Percentiles rank a stretch among this genome's conserved stretches.
Evolutionary conservation across 2,113 vertebrate species (phyloP).

Genomic region (Stigmatopora nigra): DNA sequence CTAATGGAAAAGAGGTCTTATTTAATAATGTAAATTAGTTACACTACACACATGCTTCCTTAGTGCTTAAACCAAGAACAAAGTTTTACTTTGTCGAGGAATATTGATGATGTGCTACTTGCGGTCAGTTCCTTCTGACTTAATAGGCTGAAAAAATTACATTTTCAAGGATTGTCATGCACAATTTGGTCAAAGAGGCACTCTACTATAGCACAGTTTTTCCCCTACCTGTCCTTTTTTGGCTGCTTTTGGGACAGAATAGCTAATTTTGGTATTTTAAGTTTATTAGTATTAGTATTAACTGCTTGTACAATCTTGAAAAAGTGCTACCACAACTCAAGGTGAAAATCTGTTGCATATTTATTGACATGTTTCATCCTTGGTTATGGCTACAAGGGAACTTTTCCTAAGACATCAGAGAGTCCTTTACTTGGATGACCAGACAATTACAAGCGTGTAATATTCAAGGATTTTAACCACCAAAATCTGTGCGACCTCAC

Average conservation of each 20-base stretch:
- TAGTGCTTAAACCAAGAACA: background rate
- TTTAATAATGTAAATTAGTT: no score
- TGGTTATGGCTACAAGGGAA: background rate
- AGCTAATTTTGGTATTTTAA: no score
- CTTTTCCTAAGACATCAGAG: background rate
- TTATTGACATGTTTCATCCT: background rate
- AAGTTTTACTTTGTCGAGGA: background rate
- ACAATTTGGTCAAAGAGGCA: background rate
- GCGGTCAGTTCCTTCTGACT: background rate
- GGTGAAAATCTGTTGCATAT: background rate
- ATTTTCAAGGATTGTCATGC: background rate
- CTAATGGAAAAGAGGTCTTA: no score
- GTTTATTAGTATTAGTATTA: no score
- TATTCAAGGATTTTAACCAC: conserved; percentile 4
- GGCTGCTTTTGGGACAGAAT: no score
- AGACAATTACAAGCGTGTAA: conserved; percentile 7
- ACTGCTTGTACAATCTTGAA: no score
- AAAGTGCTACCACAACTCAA: background rate
- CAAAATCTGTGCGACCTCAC: background rate
- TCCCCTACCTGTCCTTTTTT: no score
- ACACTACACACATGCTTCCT: no score
- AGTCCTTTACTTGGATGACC: conserved; percentile 18
- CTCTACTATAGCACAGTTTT: background rate
- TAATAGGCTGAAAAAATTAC: background rate
- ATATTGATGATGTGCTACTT: background rate